phyloP scores from a whole-genome alignment of 2,797 vertebrate species.

The Sebastes dallii region DNA sequence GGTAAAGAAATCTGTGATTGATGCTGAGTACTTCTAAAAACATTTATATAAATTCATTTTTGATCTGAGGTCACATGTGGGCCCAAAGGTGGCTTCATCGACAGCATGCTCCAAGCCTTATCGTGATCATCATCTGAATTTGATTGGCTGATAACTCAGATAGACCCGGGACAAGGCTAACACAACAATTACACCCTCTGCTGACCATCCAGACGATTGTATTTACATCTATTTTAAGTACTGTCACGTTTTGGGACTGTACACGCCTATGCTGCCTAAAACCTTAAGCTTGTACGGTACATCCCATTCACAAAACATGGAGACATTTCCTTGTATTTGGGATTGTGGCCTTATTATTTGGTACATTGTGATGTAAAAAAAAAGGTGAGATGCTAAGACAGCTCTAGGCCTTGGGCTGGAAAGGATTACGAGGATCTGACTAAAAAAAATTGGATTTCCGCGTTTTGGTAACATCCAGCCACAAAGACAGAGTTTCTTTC shows the following conservation, averaged over 20 bases:
- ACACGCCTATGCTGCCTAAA: background rate
- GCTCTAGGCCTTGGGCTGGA: background rate
- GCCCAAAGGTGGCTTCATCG: background rate
- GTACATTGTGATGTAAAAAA: background rate
- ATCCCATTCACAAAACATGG: background rate
- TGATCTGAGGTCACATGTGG: background rate
- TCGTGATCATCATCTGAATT: background rate
- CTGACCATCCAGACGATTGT: background rate
- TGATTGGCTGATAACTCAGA: background rate
- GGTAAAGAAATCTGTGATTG: background rate
- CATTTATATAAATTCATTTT: background rate
- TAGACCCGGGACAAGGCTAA: background rate
- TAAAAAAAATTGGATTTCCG: background rate
- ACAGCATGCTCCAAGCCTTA: background rate
- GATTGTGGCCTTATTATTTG: background rate
- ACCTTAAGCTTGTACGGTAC: background rate
- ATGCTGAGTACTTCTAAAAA: background rate
- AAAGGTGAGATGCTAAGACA: background rate
- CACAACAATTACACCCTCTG: background rate
- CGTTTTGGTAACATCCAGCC: background rate
- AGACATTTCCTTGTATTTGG: background rate
- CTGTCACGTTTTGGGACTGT: background rate
- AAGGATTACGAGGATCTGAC: background rate
- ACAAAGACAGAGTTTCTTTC: background rate
- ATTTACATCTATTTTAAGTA: slow-evolving; percentile 1